A percentile compares a stretch with the other conserved stretches of the same genome.
Evolutionary conservation across 2,113 vertebrate genomes (phyloP).

Genomic region (Willisornis vidua): DNA sequence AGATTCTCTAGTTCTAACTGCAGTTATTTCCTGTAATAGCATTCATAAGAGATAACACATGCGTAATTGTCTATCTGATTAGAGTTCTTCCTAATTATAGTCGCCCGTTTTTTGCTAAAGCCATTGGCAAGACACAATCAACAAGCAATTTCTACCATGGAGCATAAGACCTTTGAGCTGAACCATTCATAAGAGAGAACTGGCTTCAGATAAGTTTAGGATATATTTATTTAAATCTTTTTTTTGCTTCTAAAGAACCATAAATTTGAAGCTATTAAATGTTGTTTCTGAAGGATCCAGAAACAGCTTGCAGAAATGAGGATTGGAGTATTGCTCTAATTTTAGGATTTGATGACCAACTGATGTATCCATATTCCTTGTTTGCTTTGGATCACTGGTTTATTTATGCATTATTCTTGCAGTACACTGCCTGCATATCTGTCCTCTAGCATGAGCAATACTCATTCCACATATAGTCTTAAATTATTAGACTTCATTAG

Average conservation of each 20-base stretch:
- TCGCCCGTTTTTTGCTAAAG: not conserved
- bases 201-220: not conserved
- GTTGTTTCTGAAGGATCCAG: not conserved
- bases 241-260: not conserved
- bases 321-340: not conserved
- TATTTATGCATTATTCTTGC: not conserved
- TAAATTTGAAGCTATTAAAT: not conserved
- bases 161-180: not conserved
- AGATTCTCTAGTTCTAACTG: not conserved
- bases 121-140: not conserved
- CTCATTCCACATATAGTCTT: not conserved
- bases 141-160: not conserved
- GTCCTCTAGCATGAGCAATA: not conserved
- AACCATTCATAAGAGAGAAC: not conserved
- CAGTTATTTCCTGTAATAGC: not conserved
- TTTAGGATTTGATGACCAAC: not conserved
- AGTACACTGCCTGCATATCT: not conserved
- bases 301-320: not conserved
- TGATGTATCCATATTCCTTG: not conserved
- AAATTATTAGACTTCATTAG: not conserved
- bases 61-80: not conserved
- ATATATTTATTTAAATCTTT: not conserved
- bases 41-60: not conserved
- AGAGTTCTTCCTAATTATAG: not conserved
- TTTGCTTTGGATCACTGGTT: not conserved